Evolutionary conservation across 2,888 invertebrate species (phyloP).

Genomic region (Sphaeridia pumilis): DNA sequence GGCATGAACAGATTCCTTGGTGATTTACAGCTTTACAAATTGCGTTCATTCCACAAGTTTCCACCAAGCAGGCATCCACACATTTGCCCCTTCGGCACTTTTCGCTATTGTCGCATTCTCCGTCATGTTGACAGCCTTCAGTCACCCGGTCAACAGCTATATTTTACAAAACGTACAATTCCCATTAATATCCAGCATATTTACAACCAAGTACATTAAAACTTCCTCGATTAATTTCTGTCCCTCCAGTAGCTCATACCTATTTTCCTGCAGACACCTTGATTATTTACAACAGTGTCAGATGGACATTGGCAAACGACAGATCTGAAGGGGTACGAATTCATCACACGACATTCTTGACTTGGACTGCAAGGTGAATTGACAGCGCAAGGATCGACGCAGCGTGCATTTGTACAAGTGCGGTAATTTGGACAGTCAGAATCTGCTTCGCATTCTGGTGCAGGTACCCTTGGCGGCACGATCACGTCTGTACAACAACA

Average conservation of each 20-base stretch:
- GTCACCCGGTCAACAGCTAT: constrained; percentile 43
- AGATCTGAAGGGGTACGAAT: constrained; percentile 66
- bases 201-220: neutral
- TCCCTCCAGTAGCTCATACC: constrained; percentile 37
- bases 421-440: constrained; percentile 61
- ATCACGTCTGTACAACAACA: constrained; percentile 4
- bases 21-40: constrained; percentile 65
- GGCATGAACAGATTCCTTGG: constrained; percentile 64
- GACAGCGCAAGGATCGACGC: constrained; percentile 62
- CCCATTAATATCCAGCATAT: neutral
- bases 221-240: neutral
- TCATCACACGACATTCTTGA: constrained; percentile 65
- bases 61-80: constrained; percentile 63
- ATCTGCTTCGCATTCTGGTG: constrained; percentile 58
- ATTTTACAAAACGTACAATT: constrained; percentile 3
- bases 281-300: constrained; percentile 61
- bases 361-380: constrained; percentile 54
- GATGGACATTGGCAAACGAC: constrained; percentile 77
- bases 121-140: constrained; percentile 44
- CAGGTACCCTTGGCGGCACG: constrained; percentile 10
- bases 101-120: constrained; percentile 61
- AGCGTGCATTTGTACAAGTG: constrained; percentile 64
- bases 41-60: constrained; percentile 70
- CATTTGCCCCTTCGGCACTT: constrained; percentile 65
- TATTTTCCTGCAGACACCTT: constrained; percentile 56